These are phyloP conservation scores for Lasaia peninsularis DNA, from an alignment of 1,140 invertebrate species.

Conservation along the genomic window DNA sequence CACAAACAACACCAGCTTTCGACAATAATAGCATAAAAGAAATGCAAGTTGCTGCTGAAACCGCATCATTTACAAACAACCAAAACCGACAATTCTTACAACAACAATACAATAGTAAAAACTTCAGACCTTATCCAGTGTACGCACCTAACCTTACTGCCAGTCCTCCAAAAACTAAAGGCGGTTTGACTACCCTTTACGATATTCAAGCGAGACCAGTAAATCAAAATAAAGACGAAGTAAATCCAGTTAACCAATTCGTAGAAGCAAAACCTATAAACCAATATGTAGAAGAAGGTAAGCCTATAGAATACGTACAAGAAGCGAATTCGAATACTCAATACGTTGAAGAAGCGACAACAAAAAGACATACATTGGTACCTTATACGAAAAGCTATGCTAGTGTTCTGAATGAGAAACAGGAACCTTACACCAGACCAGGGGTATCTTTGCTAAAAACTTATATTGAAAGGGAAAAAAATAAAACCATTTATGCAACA, in stretches of 20 bases:
- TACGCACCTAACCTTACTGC: slow-evolving; percentile 52
- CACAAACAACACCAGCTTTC: slow-evolving; percentile 42
- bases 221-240: slow-evolving; percentile 33
- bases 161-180: slow-evolving; percentile 45
- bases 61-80: slow-evolving; percentile 83
- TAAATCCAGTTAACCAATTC: slow-evolving; percentile 35
- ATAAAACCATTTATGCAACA: slow-evolving; percentile 43
- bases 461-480: slow-evolving; percentile 63
- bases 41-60: slow-evolving; percentile 85
- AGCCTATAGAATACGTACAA: background rate
- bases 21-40: slow-evolving; percentile 75
- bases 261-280: slow-evolving; percentile 15
- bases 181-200: slow-evolving; percentile 56
- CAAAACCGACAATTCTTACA: slow-evolving; percentile 66
- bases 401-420: slow-evolving; percentile 42
- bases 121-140: slow-evolving; percentile 59
- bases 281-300: background rate
- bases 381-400: slow-evolving; percentile 64
- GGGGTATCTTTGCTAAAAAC: slow-evolving; percentile 58
- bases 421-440: slow-evolving; percentile 67
- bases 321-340: slow-evolving; percentile 13
- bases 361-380: slow-evolving; percentile 60
- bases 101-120: slow-evolving; percentile 63
- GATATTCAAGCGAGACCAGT: slow-evolving; percentile 53
- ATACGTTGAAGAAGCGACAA: slow-evolving; percentile 41